These are phyloP conservation scores for Priocnemis perturbator DNA, from an alignment of 2,888 invertebrate genomes.

Conservation along the genomic window DNA sequence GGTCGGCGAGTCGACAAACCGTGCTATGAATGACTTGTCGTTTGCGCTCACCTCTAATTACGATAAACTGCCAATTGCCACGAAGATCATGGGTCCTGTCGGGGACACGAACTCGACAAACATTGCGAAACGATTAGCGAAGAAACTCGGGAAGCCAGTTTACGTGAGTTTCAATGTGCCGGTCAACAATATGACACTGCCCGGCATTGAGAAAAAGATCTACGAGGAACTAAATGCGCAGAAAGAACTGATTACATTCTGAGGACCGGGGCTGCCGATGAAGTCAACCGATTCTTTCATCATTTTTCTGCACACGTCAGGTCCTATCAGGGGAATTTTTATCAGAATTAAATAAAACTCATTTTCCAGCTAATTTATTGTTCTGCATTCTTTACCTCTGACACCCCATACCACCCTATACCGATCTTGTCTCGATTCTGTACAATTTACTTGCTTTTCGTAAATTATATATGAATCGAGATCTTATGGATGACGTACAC, in stretches of 20 bases:
- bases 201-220: slow-evolving; percentile 67
- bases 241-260: not conserved
- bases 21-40: slow-evolving; percentile 67
- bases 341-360: too few species aligned
- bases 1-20: slow-evolving; percentile 66
- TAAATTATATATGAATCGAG: too few species aligned
- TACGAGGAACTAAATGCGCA: slow-evolving; percentile 65
- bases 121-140: slow-evolving; percentile 70
- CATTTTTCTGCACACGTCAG: too few species aligned
- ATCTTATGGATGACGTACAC: too few species aligned
- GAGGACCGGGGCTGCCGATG: slow-evolving; percentile 29
- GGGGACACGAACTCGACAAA: slow-evolving; percentile 65
- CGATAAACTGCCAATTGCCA: slow-evolving; percentile 63
- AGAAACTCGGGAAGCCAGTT: slow-evolving; percentile 68
- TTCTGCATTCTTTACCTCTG: too few species aligned
- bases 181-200: slow-evolving; percentile 59
- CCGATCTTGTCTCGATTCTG: too few species aligned
- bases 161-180: slow-evolving; percentile 74
- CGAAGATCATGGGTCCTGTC: slow-evolving; percentile 69
- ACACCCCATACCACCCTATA: too few species aligned
- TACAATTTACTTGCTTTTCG: too few species aligned
- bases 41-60: slow-evolving; percentile 66
- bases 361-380: too few species aligned
- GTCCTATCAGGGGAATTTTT: too few species aligned
- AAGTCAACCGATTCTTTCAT: too few species aligned